These are phyloP conservation scores for Agonopterix subpropinquella DNA, from an alignment of 2,888 invertebrate species.

Conservation along the genomic window DNA sequence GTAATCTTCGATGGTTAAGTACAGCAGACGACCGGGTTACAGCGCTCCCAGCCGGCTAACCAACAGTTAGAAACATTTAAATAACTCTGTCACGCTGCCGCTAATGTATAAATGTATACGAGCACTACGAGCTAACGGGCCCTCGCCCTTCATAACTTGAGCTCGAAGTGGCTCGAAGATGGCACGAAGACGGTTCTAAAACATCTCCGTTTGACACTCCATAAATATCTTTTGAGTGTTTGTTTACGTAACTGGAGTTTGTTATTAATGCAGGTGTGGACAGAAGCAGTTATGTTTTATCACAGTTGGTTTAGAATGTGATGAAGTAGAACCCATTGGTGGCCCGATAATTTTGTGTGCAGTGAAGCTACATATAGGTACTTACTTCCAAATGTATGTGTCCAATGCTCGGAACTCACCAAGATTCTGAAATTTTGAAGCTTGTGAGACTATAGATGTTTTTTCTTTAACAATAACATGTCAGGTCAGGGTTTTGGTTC, in stretches of 20 bases:
- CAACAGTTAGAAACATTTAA: conserved; percentile 63
- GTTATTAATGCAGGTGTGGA: too few species aligned
- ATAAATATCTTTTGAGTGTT: conserved; percentile 19
- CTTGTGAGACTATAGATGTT: too few species aligned
- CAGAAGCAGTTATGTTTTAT: too few species aligned
- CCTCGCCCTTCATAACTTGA: conserved; percentile 52
- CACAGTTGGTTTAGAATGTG: too few species aligned
- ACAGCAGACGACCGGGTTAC: conserved; percentile 45
- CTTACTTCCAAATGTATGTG: too few species aligned
- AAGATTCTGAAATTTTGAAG: too few species aligned
- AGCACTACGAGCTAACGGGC: conserved; percentile 50
- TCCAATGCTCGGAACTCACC: too few species aligned
- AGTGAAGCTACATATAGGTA: too few species aligned
- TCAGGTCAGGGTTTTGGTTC: too few species aligned
- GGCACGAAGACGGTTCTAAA: conserved; percentile 6
- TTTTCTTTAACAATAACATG: too few species aligned
- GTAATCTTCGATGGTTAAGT: conserved; percentile 21
- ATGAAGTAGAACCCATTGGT: too few species aligned
- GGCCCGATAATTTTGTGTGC: too few species aligned
- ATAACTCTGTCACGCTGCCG: conserved; percentile 59
- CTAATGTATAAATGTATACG: conserved; percentile 41
- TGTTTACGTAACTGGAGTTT: conserved; percentile 44
- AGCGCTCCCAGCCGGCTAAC: conserved; percentile 36
- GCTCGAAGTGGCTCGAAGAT: conserved; percentile 7
- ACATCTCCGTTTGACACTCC: conserved; percentile 34